Evolutionary conservation across 2,888 invertebrate genomes (phyloP).

Genomic region (Thymelicus sylvestris): DNA sequence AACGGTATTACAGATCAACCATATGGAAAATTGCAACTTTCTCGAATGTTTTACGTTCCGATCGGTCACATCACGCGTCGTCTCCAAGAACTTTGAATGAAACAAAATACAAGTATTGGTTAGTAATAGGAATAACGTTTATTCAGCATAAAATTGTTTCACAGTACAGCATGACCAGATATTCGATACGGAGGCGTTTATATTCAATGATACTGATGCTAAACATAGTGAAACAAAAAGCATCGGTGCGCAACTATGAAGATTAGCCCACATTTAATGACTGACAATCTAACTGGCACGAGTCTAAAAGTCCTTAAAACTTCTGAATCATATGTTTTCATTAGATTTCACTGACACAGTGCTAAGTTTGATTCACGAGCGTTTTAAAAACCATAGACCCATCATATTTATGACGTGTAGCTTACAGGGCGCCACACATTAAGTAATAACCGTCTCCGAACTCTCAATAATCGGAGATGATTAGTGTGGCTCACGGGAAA

Average conservation of each 20-base stretch:
- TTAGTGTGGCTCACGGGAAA: constrained; percentile 11
- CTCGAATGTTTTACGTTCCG: constrained; percentile 22
- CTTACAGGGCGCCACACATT: constrained; percentile 19
- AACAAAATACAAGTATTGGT: neutral
- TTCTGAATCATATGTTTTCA: too few relatives aligned
- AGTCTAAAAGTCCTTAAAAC: too few relatives aligned
- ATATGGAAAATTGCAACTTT: constrained; percentile 40
- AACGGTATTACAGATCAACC: constrained; percentile 54
- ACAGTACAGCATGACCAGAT: too few relatives aligned
- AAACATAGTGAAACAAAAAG: too few relatives aligned
- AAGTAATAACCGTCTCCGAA: constrained; percentile 19
- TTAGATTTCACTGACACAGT: too few relatives aligned
- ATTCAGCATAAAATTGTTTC: too few relatives aligned
- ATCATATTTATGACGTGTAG: constrained; percentile 8
- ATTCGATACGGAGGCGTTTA: too few relatives aligned
- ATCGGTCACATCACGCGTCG: constrained; percentile 25
- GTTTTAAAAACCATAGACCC: constrained; percentile 9
- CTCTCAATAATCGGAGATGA: constrained; percentile 27
- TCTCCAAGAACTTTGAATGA: constrained; percentile 10
- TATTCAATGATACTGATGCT: too few relatives aligned
- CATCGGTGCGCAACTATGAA: too few relatives aligned
- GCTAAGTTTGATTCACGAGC: neutral
- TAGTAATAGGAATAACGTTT: neutral
- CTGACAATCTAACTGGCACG: too few relatives aligned
- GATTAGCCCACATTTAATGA: too few relatives aligned